These are phyloP conservation scores for Fragum whitleyi DNA, from an alignment of 2,888 invertebrate genomes.

Conservation along the genomic window DNA sequence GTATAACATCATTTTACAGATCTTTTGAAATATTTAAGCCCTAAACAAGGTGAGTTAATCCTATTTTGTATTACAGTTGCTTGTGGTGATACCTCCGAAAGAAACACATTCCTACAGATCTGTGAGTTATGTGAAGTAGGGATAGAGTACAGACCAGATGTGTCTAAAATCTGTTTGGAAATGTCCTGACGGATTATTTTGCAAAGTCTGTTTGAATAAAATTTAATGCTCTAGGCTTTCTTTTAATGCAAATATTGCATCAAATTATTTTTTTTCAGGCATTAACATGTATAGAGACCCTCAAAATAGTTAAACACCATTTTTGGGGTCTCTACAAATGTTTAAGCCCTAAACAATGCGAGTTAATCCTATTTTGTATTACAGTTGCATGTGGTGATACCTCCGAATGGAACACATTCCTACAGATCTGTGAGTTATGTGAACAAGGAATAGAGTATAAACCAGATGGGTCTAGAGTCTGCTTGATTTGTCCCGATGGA, in stretches of 20 bases:
- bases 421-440: conserved; percentile 18
- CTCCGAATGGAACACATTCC: conserved; percentile 14
- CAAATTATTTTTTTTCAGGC: too few relatives aligned
- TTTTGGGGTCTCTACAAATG: too few relatives aligned
- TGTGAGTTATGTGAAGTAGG: not conserved
- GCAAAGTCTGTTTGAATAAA: too few relatives aligned
- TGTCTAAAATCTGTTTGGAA: not conserved
- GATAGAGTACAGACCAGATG: too few relatives aligned
- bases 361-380: not conserved
- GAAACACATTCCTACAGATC: not conserved
- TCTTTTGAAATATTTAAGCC: too few relatives aligned
- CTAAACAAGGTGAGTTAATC: too few relatives aligned
- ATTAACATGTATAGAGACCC: too few relatives aligned
- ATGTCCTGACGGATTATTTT: conserved; percentile 14
- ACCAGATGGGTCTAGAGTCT: not conserved
- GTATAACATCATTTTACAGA: too few relatives aligned
- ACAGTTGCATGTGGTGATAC: conserved; percentile 35
- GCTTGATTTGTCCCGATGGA: conserved; percentile 6
- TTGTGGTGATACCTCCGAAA: conserved; percentile 26
- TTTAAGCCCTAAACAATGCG: too few relatives aligned
- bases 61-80: conserved; percentile 31
- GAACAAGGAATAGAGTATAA: not conserved
- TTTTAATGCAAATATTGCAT: too few relatives aligned
- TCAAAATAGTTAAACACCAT: too few relatives aligned
- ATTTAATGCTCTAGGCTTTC: too few relatives aligned